A percentile compares a stretch with the other conserved stretches of the same genome.
Evolutionary conservation across 2,888 invertebrate species (phyloP).

Genomic region (Hemicrepidius hirtus): DNA sequence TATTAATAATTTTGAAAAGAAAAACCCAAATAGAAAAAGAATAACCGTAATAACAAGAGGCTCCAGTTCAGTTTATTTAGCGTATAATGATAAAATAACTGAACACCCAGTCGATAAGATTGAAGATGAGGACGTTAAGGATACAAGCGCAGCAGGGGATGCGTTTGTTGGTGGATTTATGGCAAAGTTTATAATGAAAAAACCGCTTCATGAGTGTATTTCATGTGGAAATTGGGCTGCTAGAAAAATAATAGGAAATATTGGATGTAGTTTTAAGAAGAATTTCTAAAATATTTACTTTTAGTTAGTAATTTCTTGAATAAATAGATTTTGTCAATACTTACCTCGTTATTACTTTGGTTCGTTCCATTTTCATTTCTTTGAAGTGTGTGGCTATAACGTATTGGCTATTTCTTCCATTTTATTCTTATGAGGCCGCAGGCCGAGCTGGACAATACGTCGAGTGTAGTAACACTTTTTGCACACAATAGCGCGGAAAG

Average conservation of each 20-base stretch:
- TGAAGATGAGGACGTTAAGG: constrained; percentile 50
- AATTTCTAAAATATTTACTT: neutral
- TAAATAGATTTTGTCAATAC: too few species aligned
- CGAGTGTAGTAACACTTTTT: too few species aligned
- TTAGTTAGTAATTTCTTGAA: too few species aligned
- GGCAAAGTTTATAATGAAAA: constrained; percentile 50
- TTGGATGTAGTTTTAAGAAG: constrained; percentile 54
- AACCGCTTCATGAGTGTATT: constrained; percentile 54
- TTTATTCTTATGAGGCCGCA: too few species aligned
- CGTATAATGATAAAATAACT: constrained; percentile 28
- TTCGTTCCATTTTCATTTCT: too few species aligned
- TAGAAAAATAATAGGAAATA: constrained; percentile 51
- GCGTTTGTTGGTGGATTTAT: constrained; percentile 62
- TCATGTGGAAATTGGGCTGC: constrained; percentile 53
- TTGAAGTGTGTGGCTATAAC: too few species aligned
- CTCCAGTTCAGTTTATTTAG: constrained; percentile 52
- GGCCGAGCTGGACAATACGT: too few species aligned
- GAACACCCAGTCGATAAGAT: constrained; percentile 53
- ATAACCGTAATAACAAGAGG: constrained; percentile 59
- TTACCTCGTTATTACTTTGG: too few species aligned
- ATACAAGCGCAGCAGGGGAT: constrained; percentile 64
- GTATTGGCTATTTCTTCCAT: too few species aligned
- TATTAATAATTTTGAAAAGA: constrained; percentile 26
- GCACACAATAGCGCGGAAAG: too few species aligned
- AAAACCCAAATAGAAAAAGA: constrained; percentile 36